Percentiles rank a stretch among this genome's conserved stretches.
These are phyloP conservation scores for Ciconia stormi DNA, from an alignment of 2,113 vertebrate species.

Conservation along the genomic window DNA sequence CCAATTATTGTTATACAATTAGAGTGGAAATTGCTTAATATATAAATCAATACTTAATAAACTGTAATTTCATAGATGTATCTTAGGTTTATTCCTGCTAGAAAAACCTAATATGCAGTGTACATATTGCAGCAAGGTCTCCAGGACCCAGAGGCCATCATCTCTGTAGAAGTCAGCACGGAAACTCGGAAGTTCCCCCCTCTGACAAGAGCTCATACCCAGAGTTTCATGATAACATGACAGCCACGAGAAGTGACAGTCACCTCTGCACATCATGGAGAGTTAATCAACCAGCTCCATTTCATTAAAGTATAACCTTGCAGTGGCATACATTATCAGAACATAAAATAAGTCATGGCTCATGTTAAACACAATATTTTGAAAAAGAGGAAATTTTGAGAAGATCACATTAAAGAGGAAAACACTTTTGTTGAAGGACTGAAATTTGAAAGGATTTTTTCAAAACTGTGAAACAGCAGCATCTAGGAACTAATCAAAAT, in stretches of 20 bases:
- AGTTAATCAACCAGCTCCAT: slow-evolving; percentile 62
- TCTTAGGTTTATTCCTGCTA: slow-evolving; percentile 14
- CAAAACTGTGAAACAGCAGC: slow-evolving; percentile 17
- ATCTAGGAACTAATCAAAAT: background rate
- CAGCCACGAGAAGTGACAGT: slow-evolving; percentile 17
- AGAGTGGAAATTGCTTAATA: slow-evolving; percentile 35
- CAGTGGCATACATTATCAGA: background rate
- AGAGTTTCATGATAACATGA: slow-evolving; percentile 15
- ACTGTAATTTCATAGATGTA: background rate
- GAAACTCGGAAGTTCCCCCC: background rate
- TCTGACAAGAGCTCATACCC: background rate
- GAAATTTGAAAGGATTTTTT: background rate
- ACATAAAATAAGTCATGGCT: background rate
- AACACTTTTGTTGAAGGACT: background rate
- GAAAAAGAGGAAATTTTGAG: background rate
- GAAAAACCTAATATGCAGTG: background rate
- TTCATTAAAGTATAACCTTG: background rate
- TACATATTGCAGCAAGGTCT: slow-evolving; percentile 25
- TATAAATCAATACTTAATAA: slow-evolving; percentile 33
- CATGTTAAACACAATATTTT: background rate
- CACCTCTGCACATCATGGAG: slow-evolving; percentile 20
- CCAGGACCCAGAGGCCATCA: slow-evolving; percentile 26
- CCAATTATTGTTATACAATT: background rate
- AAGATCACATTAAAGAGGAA: background rate
- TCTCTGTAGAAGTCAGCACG: background rate